These are phyloP conservation scores for Neotoxoptera formosana DNA, from an alignment of 1,140 invertebrate species.

Conservation along the genomic window DNA sequence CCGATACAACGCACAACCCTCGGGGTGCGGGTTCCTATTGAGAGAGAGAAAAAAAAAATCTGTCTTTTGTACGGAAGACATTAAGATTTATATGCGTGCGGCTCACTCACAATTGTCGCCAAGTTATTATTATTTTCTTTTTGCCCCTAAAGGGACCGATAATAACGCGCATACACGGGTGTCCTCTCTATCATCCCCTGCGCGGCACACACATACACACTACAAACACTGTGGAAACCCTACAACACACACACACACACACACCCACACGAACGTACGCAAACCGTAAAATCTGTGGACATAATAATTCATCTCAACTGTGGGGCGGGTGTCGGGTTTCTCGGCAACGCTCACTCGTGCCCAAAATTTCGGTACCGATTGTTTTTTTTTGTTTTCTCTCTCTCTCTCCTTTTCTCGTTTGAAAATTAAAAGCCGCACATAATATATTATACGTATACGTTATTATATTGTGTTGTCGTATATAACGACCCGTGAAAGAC, in stretches of 20 bases:
- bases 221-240: neutral
- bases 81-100: constrained; percentile 50
- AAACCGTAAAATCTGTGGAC: constrained; percentile 32
- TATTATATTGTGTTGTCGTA: constrained; percentile 14
- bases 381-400: neutral
- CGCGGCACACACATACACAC: neutral
- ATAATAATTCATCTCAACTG: constrained; percentile 52
- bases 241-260: neutral
- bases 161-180: constrained; percentile 48
- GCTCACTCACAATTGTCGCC: constrained; percentile 55
- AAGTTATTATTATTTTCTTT: constrained; percentile 53
- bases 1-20: constrained; percentile 18
- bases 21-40: constrained; percentile 35
- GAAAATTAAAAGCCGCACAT: constrained; percentile 12
- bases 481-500: constrained; percentile 13
- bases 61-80: constrained; percentile 50
- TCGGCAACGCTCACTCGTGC: neutral
- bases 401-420: constrained; percentile 12
- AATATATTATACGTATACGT: neutral
- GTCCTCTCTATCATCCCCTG: constrained; percentile 33
- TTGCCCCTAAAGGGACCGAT: constrained; percentile 38
- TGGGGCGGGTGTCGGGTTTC: constrained; percentile 36
- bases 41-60: constrained; percentile 22
- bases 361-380: constrained; percentile 6
- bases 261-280: neutral